phyloP scores from a whole-genome alignment of 2,113 vertebrate species.

The Psilopsiagon aurifrons region DNA sequence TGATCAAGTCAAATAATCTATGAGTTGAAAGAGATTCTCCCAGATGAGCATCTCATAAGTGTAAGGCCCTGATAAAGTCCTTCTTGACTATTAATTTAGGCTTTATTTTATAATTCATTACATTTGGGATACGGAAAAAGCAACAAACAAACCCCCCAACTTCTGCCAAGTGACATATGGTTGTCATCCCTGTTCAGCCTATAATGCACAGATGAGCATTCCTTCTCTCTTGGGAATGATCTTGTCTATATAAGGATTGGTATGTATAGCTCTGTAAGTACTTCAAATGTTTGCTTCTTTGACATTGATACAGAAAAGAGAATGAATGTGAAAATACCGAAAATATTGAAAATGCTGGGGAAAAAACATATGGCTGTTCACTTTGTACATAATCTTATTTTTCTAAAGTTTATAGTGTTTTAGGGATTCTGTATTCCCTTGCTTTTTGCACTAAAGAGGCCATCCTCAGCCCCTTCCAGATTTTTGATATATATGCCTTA shows the following conservation, averaged over 20 bases:
- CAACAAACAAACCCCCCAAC: background rate
- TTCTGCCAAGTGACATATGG: conserved; percentile 60
- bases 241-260: background rate
- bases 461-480: background rate
- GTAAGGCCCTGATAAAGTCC: conserved; percentile 22
- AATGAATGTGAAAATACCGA: background rate
- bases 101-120: conserved; percentile 67
- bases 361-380: background rate
- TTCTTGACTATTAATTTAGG: conserved; percentile 47
- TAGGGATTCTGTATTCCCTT: background rate
- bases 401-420: background rate
- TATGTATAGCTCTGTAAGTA: background rate
- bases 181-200: conserved; percentile 56
- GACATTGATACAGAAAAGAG: background rate
- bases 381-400: background rate
- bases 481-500: background rate
- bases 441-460: rapidly evolving
- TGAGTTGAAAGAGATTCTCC: conserved; percentile 38
- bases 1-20: conserved; percentile 44
- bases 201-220: background rate
- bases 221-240: background rate
- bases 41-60: conserved; percentile 21
- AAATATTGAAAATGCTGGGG: background rate
- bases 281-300: background rate
- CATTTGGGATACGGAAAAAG: conserved; percentile 30